Evolutionary conservation across 2,888 invertebrate species (phyloP), one percentile per base, ranked within the genome.

Genomic region (Drosophila anceps): DNA sequence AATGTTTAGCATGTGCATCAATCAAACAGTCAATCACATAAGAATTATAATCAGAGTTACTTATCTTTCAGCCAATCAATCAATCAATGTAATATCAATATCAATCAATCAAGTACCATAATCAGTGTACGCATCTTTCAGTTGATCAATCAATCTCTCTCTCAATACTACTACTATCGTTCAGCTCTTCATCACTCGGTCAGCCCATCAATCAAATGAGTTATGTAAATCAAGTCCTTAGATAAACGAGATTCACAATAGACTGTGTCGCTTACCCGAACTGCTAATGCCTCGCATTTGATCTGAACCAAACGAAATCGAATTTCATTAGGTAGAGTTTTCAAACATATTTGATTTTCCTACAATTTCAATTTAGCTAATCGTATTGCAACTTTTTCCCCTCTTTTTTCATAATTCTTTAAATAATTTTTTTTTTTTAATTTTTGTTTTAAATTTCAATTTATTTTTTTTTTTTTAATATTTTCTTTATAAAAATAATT

Each of bases 381-480:
- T 48, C 7, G n/a, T 18, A 50, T 31, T 50, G 29, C 48, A 48
- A 29, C 15, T 15, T 18, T 39, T 24, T 24, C 4, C n/a, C n/a
- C n/a, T n/a, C 8, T 24, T 44, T 44, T n/a, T 15, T 27, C 27
- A 27, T n/a, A 10, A 48, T 29, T n/a, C 0, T n/a, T 10, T 1
- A 6, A 48, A 43, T 43, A 12, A n/a, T n/a, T 27, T 27, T 8
- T 44, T 44, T 27, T 46, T 7, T 48, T n/a, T 6, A 10, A 7
- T 50, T 31, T 48, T n/a, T 50, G 29, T 50, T 50, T 50, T 31
- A 31, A 50, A 12, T 50, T 50, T 50, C 48, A 12, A 27, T 24
- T 12, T n/a, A 10, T n/a, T 4, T 46, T 27, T 46, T 46, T 24
- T 27, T n/a, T 4, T 46, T 27, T 46, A 27, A 15, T 27, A 15